These are phyloP conservation scores for Leptodactylus fuscus DNA, from an alignment of 2,113 vertebrate genomes.

Conservation along the genomic window DNA sequence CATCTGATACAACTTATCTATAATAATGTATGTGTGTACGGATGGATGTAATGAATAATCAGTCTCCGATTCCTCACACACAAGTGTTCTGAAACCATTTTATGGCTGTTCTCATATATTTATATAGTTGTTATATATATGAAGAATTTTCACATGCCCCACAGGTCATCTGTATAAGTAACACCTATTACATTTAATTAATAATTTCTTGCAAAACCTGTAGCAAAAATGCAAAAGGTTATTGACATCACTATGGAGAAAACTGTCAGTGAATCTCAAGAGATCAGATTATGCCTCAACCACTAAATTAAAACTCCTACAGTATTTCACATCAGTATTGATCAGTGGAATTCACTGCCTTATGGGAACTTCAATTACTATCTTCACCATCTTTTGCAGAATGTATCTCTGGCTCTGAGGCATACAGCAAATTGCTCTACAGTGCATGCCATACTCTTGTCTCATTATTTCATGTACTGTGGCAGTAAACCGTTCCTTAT, in stretches of 20 bases:
- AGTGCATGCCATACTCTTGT: constrained; percentile 16
- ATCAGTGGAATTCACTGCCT: constrained; percentile 38
- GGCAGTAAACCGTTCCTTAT: neutral
- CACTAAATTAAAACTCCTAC: constrained; percentile 35
- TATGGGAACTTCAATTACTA: constrained; percentile 32
- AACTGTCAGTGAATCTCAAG: constrained; percentile 14
- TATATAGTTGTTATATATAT: too few relatives aligned
- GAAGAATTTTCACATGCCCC: neutral
- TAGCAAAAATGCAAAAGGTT: constrained; percentile 21
- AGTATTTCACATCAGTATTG: constrained; percentile 38
- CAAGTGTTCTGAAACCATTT: too few relatives aligned
- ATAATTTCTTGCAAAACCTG: neutral
- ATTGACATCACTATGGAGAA: constrained; percentile 29
- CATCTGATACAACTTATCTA: too few relatives aligned
- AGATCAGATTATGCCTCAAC: constrained; percentile 33
- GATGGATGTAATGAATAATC: neutral
- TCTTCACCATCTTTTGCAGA: constrained; percentile 30
- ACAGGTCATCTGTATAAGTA: neutral
- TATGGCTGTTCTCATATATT: too few relatives aligned
- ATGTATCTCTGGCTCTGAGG: constrained; percentile 31
- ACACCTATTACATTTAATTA: neutral
- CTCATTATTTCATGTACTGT: constrained; percentile 44
- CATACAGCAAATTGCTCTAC: constrained; percentile 28
- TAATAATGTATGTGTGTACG: too few relatives aligned
- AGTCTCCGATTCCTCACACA: neutral